Conservation (phyloP, 2,888 invertebrate species). For the Baccha elongata region DNA sequence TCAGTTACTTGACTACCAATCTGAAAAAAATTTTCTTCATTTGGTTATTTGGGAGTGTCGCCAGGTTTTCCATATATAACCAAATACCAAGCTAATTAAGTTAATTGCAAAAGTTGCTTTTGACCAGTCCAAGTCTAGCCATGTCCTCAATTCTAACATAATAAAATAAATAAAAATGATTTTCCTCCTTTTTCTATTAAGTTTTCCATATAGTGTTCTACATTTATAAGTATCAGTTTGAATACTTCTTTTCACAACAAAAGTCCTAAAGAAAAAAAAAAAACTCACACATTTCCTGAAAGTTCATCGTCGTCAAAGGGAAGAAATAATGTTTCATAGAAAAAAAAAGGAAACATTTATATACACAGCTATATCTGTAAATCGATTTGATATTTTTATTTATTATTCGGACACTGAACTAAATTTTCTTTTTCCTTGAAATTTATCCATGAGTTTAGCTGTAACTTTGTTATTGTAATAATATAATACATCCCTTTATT, state of each 20-base stretch:
- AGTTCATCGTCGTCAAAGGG: not conserved
- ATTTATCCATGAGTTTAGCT: slow-evolving; percentile 9
- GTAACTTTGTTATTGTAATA: slow-evolving; percentile 15
- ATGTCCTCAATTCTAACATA: slow-evolving; percentile 65
- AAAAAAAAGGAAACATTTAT: too few relatives aligned
- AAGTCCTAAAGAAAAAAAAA: slow-evolving; percentile 49
- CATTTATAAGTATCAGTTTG: not conserved
- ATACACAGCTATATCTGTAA: too few relatives aligned
- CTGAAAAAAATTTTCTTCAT: too few relatives aligned
- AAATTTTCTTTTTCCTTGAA: slow-evolving; percentile 42
- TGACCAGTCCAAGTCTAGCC: not conserved
- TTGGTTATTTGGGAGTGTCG: too few relatives aligned
- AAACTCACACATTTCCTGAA: slow-evolving; percentile 57
- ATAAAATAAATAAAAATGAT: slow-evolving; percentile 37
- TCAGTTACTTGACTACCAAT: too few relatives aligned
- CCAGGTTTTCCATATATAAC: slow-evolving; percentile 20
- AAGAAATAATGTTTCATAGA: too few relatives aligned
- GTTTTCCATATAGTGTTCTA: too few relatives aligned
- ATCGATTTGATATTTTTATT: slow-evolving; percentile 25
- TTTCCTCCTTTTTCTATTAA: slow-evolving; percentile 16
- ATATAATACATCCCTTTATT: slow-evolving; percentile 1
- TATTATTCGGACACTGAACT: slow-evolving; percentile 59
- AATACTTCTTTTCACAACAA: slow-evolving; percentile 15
- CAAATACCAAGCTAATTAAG: slow-evolving; percentile 56
- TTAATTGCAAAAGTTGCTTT: slow-evolving; percentile 67